Percentiles rank a stretch among this genome's conserved stretches.
Evolutionary conservation across 2,888 invertebrate genomes (phyloP).

Genomic region (Ormyrus nitidulus): DNA sequence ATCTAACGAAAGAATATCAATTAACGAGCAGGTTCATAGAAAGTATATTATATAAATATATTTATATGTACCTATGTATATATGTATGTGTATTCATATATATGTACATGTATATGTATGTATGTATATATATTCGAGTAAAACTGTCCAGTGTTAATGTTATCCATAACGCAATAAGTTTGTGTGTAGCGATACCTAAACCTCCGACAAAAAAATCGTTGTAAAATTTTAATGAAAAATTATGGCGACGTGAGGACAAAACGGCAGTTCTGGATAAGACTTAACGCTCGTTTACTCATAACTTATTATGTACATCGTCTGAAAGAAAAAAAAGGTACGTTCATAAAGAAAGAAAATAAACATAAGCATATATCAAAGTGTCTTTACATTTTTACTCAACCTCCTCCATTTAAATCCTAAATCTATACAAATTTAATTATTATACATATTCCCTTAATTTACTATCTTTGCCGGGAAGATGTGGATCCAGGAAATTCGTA

Average conservation of each 20-base stretch:
- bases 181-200: slow-evolving; percentile 64
- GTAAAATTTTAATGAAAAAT: slow-evolving; percentile 49
- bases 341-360: slow-evolving; percentile 73
- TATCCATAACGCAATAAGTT: slow-evolving; percentile 63
- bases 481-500: slow-evolving; percentile 23
- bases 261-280: slow-evolving; percentile 70
- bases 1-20: slow-evolving; percentile 71
- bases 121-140: slow-evolving; percentile 70
- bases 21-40: slow-evolving; percentile 72
- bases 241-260: slow-evolving; percentile 61
- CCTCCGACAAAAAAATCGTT: slow-evolving; percentile 53
- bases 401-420: slow-evolving; percentile 25
- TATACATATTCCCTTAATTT: background rate
- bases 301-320: slow-evolving; percentile 74
- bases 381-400: slow-evolving; percentile 57
- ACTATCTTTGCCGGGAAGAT: slow-evolving; percentile 15
- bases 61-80: slow-evolving; percentile 19
- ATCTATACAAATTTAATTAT: slow-evolving; percentile 1
- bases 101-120: slow-evolving; percentile 44
- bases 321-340: slow-evolving; percentile 69
- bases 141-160: slow-evolving; percentile 69
- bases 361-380: slow-evolving; percentile 72
- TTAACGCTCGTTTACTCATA: slow-evolving; percentile 74
- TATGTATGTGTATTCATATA: slow-evolving; percentile 53
- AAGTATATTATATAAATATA: slow-evolving; percentile 72